These are phyloP conservation scores for Masticophis lateralis DNA, from an alignment of 2,797 vertebrate species.

Conservation along the genomic window DNA sequence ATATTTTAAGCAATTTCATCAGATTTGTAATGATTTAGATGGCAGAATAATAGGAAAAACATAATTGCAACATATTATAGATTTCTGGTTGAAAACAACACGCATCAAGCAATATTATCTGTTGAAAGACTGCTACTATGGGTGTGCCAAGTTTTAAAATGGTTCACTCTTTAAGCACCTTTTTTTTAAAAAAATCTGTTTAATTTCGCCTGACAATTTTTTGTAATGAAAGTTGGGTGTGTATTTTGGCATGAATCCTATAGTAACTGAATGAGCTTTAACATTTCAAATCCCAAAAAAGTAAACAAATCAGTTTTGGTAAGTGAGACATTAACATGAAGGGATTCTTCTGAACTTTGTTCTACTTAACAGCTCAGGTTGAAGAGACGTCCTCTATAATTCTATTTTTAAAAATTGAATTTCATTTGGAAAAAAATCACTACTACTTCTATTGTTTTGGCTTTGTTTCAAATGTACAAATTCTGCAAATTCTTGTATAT, in stretches of 20 bases:
- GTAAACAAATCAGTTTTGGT: slow-evolving; percentile 30
- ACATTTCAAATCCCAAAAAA: background rate
- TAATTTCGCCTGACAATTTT: slow-evolving; percentile 25
- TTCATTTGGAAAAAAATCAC: background rate
- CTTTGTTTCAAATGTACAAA: background rate
- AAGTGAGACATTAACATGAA: background rate
- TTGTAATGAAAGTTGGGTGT: background rate
- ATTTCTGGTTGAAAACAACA: background rate
- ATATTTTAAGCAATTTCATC: background rate
- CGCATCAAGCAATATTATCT: slow-evolving; percentile 35
- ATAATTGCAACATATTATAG: slow-evolving; percentile 5
- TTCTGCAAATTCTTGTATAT: background rate
- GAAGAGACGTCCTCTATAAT: background rate
- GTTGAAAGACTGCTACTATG: slow-evolving; percentile 20
- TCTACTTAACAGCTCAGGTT: slow-evolving; percentile 18
- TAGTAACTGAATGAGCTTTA: slow-evolving; percentile 10
- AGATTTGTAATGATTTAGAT: background rate
- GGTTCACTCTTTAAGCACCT: slow-evolving; percentile 26
- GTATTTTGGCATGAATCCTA: slow-evolving; percentile 17
- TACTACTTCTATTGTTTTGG: background rate
- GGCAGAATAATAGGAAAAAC: background rate
- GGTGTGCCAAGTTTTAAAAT: slow-evolving; percentile 29
- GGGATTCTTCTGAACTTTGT: background rate
- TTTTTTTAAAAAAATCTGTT: slow-evolving; percentile 18
- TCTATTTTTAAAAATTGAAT: background rate